A percentile compares a stretch with the other conserved stretches of the same genome.
Evolutionary conservation across 2,888 invertebrate species (phyloP).

Genomic region (Dorcus parallelipipedus): DNA sequence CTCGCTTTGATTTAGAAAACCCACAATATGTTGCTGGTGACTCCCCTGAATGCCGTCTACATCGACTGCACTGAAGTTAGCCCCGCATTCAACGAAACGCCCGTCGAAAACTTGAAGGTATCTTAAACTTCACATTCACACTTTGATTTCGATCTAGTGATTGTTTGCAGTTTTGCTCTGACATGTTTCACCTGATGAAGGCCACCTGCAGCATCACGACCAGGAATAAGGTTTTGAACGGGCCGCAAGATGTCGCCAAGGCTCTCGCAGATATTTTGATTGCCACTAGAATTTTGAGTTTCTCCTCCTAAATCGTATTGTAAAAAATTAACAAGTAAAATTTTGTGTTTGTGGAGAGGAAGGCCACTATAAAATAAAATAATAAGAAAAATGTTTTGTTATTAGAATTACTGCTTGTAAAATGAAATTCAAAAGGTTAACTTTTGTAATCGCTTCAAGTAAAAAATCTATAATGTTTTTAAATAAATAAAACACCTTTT

Average conservation of each 20-base stretch:
- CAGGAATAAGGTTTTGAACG: conserved; percentile 53
- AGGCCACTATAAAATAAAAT: too few species aligned
- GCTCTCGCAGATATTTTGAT: conserved; percentile 60
- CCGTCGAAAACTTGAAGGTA: conserved; percentile 50
- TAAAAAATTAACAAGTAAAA: too few species aligned
- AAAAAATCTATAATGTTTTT: too few species aligned
- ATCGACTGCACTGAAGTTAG: conserved; percentile 76
- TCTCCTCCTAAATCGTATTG: conserved; percentile 48
- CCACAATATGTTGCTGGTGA: conserved; percentile 56
- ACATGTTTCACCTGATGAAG: conserved; percentile 68
- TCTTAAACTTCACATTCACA: background rate
- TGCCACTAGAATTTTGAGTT: conserved; percentile 61
- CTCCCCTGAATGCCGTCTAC: conserved; percentile 64
- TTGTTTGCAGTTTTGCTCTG: conserved; percentile 65
- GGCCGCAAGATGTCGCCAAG: conserved; percentile 58
- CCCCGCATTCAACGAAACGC: conserved; percentile 59
- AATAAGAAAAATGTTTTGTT: too few species aligned
- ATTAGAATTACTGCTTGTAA: too few species aligned
- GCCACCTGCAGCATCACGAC: conserved; percentile 61
- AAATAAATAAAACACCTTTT: too few species aligned
- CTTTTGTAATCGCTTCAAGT: too few species aligned
- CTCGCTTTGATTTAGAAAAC: conserved; percentile 9
- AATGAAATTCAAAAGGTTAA: too few species aligned
- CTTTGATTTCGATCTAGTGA: background rate
- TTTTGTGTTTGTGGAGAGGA: too few species aligned